A percentile compares a stretch with the other conserved stretches of the same genome.
Conservation (phyloP, 2,797 vertebrate species). For the Halcyon smyrnensis region DNA sequence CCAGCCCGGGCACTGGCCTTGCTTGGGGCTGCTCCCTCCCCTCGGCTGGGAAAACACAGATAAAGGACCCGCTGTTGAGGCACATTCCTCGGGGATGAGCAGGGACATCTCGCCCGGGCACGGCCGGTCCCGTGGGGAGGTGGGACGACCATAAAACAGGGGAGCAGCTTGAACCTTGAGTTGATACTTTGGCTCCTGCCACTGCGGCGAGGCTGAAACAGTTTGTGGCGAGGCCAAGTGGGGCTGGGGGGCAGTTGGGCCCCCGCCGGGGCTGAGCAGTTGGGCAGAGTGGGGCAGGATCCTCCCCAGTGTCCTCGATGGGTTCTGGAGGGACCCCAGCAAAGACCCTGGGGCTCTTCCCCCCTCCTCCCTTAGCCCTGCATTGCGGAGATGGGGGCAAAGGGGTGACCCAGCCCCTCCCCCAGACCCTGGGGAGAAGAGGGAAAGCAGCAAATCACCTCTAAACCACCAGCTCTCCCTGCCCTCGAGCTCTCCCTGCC, state of each 20-base stretch:
- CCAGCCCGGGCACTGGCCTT: neutral
- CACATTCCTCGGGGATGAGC: neutral
- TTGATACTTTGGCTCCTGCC: neutral
- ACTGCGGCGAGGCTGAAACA: too few relatives aligned
- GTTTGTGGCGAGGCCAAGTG: too few relatives aligned
- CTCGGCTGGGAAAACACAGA: neutral
- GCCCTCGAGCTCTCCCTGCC: neutral
- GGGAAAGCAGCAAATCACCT: neutral
- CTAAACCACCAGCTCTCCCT: neutral
- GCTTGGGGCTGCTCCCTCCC: neutral
- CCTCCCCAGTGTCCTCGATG: rapidly evolving
- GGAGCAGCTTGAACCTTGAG: too few relatives aligned
- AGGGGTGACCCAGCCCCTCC: neutral
- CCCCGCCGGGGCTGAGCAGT: rapidly evolving
- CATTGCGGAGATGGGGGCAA: neutral
- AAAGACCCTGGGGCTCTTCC: neutral
- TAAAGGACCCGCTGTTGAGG: neutral
- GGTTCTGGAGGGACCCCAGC: neutral
- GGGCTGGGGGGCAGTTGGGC: neutral
- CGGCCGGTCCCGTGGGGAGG: neutral
- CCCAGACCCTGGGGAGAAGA: neutral
- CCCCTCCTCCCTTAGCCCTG: rapidly evolving
- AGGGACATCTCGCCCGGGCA: neutral
- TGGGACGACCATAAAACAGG: too few relatives aligned
- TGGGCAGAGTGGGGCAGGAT: neutral